Evolutionary conservation across 2,797 vertebrate species (phyloP).

Genomic region (Ficedula albicollis): DNA sequence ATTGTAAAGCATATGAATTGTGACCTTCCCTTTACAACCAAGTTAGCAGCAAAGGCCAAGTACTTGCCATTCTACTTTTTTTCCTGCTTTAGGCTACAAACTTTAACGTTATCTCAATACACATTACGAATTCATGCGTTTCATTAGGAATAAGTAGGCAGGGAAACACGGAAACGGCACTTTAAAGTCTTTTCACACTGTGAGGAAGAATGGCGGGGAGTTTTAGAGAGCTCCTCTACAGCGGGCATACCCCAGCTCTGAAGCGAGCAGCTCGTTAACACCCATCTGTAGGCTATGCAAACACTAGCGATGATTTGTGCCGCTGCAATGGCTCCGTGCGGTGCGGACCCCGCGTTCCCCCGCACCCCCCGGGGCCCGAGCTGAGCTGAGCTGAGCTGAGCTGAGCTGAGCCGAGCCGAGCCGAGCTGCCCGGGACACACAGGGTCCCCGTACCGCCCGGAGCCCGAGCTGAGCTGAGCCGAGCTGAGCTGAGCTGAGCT

Average conservation of each 20-base stretch:
- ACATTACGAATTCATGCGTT: neutral
- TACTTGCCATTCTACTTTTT: neutral
- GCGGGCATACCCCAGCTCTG: neutral
- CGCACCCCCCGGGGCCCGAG: too few relatives aligned
- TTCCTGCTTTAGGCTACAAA: neutral
- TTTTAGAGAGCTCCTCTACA: neutral
- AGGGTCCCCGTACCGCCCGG: too few relatives aligned
- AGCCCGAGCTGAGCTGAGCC: too few relatives aligned
- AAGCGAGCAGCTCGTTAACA: neutral
- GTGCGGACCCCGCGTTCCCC: fast-evolving
- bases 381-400: too few relatives aligned
- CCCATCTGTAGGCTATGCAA: neutral
- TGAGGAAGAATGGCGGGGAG: neutral
- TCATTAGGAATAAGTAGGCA: constrained; percentile 17
- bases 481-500: too few relatives aligned
- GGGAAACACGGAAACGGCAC: neutral
- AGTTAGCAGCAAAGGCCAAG: neutral
- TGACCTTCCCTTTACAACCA: constrained; percentile 9
- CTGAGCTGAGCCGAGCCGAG: too few relatives aligned
- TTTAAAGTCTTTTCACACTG: neutral
- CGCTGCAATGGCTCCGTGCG: fast-evolving
- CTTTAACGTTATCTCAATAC: neutral
- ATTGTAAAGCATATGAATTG: neutral
- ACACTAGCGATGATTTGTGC: fast-evolving
- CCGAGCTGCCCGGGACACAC: neutral